A percentile compares a stretch with the other conserved stretches of the same genome.
phyloP scores from a whole-genome alignment of 1,140 invertebrate species.

The Procambarus clarkii region DNA sequence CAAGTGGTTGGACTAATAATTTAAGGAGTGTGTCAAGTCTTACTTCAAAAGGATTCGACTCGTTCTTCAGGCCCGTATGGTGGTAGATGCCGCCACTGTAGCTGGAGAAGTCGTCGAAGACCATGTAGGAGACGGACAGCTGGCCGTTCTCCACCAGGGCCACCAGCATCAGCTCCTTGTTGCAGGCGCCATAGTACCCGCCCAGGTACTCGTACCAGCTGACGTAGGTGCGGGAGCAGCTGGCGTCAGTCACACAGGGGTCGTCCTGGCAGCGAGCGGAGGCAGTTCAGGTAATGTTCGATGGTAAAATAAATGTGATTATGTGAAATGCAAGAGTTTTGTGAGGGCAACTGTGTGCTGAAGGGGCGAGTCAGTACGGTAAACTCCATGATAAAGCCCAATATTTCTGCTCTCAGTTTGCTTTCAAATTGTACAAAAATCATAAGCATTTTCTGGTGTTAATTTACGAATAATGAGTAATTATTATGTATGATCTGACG shows the following conservation, averaged over 20 bases:
- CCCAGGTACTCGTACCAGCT: conserved; percentile 46
- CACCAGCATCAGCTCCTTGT: conserved; percentile 78
- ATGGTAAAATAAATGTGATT: too few relatives aligned
- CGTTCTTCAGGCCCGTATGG: conserved; percentile 74
- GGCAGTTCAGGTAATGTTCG: too few relatives aligned
- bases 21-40: neutral
- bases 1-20: too few relatives aligned
- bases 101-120: conserved; percentile 77
- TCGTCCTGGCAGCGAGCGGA: conserved; percentile 74
- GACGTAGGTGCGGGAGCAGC: conserved; percentile 42
- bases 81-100: conserved; percentile 77
- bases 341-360: too few relatives aligned
- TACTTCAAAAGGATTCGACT: conserved; percentile 76
- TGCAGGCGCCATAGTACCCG: conserved; percentile 76
- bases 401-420: too few relatives aligned
- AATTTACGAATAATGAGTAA: too few relatives aligned
- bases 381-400: too few relatives aligned
- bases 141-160: conserved; percentile 78
- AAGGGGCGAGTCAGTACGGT: too few relatives aligned
- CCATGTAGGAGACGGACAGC: conserved; percentile 78
- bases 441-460: too few relatives aligned
- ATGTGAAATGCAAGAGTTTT: too few relatives aligned
- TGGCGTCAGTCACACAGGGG: conserved; percentile 74
- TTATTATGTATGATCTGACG: too few relatives aligned
- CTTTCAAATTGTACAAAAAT: too few relatives aligned